phyloP scores from a whole-genome alignment of 2,113 vertebrate species.

The Sceloporus undulatus region DNA sequence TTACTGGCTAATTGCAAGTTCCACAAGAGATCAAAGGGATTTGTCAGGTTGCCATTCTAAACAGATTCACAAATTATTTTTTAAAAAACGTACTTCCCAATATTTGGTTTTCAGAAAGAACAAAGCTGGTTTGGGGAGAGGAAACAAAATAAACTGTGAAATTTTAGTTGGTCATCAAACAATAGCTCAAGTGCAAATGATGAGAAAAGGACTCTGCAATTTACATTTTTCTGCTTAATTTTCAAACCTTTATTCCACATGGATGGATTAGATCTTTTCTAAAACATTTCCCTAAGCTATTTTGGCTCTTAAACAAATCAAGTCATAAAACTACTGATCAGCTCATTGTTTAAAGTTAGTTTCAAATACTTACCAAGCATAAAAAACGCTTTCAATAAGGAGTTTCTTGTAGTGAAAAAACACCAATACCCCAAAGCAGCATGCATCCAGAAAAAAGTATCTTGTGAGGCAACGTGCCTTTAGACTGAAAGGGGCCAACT shows the following conservation, averaged over 20 bases:
- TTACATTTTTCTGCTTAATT: slow-evolving; percentile 67
- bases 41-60: neutral
- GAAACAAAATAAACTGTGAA: slow-evolving; percentile 34
- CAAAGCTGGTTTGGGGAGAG: neutral
- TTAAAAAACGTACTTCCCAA: slow-evolving; percentile 40
- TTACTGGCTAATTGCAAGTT: neutral
- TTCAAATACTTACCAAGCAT: slow-evolving; percentile 58
- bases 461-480: neutral
- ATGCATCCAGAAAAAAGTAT: slow-evolving; percentile 6
- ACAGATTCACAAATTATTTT: slow-evolving; percentile 38
- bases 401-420: slow-evolving; percentile 34
- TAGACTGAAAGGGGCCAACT: neutral
- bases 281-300: slow-evolving; percentile 68
- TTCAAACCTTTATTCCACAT: slow-evolving; percentile 63
- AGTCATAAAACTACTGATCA: slow-evolving; percentile 66
- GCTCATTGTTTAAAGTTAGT: slow-evolving; percentile 61
- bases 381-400: slow-evolving; percentile 41
- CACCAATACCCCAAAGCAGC: neutral
- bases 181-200: slow-evolving; percentile 67
- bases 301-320: slow-evolving; percentile 71
- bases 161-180: slow-evolving; percentile 52
- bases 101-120: slow-evolving; percentile 42
- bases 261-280: slow-evolving; percentile 60
- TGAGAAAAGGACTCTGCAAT: slow-evolving; percentile 50
- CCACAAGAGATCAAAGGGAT: neutral